Evolutionary conservation across 92 coral and sea anemone genomes (phyloP).

Genomic region (Parazoanthus atlanticus): DNA sequence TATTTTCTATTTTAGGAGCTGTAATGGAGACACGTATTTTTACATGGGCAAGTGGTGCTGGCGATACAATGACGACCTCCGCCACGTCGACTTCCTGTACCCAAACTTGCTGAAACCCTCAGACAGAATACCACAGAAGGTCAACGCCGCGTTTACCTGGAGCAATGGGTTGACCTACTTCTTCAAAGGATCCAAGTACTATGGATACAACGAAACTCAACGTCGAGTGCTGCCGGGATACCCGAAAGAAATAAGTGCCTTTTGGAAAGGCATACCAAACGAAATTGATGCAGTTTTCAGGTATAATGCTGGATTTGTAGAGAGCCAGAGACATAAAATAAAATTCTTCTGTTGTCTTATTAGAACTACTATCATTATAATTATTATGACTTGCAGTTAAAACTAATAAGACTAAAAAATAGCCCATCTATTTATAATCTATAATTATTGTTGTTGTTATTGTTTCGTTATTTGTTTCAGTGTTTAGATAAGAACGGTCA

Average conservation of each 20-base stretch:
- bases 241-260: constrained; percentile 45
- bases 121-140: constrained; percentile 56
- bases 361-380: too few species aligned
- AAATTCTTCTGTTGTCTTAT: too few species aligned
- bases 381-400: too few species aligned
- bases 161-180: constrained; percentile 50
- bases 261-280: constrained; percentile 71
- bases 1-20: constrained; percentile 51
- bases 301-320: constrained; percentile 38
- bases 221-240: constrained; percentile 36
- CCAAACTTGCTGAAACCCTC: constrained; percentile 65
- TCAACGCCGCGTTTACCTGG: constrained; percentile 85
- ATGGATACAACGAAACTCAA: constrained; percentile 46
- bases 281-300: constrained; percentile 83
- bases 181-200: constrained; percentile 43
- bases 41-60: constrained; percentile 71
- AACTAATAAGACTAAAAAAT: too few species aligned
- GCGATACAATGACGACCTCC: constrained; percentile 68
- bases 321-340: not conserved
- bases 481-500: too few species aligned
- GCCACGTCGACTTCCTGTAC: constrained; percentile 70
- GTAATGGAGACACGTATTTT: constrained; percentile 75
- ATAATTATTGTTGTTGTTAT: too few species aligned
- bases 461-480: too few species aligned
- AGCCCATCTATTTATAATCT: too few species aligned